Conservation (phyloP, 1,140 invertebrate species). For the Hydropsyche tenuis region DNA sequence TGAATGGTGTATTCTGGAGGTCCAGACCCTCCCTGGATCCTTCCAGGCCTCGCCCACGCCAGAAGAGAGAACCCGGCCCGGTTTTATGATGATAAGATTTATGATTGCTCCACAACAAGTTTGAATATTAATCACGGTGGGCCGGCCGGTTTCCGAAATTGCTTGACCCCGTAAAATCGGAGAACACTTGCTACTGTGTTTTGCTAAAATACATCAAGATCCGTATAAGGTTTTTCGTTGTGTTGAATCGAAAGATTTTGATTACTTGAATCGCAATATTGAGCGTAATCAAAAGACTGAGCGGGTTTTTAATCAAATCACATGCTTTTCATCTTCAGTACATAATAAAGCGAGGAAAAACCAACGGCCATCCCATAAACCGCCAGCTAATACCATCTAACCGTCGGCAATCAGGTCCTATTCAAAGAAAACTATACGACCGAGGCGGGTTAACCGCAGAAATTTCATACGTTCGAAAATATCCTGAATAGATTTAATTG, state of each 20-base stretch:
- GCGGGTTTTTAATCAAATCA: no score
- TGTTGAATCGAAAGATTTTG: no score
- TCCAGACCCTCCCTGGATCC: conserved; percentile 12
- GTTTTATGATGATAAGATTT: conserved; percentile 52
- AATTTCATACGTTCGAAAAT: conserved; percentile 12
- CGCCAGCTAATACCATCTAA: conserved; percentile 32
- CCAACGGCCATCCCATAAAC: conserved; percentile 39
- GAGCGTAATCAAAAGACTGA: no score
- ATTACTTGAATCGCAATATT: no score
- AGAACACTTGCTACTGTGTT: neutral
- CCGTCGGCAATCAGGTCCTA: conserved; percentile 39
- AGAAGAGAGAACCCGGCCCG: conserved; percentile 7
- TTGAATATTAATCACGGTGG: conserved; percentile 50
- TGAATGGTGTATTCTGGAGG: neutral
- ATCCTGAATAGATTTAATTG: neutral
- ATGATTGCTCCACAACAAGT: conserved; percentile 51
- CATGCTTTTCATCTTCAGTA: neutral
- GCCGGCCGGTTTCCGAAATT: conserved; percentile 44
- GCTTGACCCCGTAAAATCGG: conserved; percentile 5
- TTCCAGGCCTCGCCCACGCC: conserved; percentile 27
- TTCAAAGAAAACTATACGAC: conserved; percentile 38
- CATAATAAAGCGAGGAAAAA: conserved; percentile 27
- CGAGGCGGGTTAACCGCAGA: conserved; percentile 15
- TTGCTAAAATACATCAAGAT: neutral
- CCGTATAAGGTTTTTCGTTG: no score